Evolutionary conservation across 2,113 vertebrate genomes (phyloP).

Genomic region (Limanda limanda): DNA sequence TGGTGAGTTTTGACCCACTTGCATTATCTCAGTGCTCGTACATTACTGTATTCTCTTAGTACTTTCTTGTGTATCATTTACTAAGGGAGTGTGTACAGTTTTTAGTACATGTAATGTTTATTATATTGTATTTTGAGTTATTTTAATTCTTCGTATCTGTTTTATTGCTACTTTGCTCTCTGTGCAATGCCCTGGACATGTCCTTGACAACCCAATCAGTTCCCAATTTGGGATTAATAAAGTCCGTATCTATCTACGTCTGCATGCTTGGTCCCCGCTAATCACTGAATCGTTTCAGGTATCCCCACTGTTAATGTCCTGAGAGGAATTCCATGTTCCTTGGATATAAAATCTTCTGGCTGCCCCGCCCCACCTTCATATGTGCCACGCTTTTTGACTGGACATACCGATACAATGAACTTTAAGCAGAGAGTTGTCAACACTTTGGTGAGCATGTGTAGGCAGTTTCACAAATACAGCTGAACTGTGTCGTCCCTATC

Average conservation of each 20-base stretch:
- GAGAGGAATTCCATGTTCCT: slow-evolving; percentile 69
- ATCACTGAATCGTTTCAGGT: slow-evolving; percentile 30
- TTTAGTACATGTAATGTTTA: too few species aligned
- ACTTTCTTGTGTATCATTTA: too few species aligned
- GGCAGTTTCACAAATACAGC: neutral
- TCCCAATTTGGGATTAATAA: too few species aligned
- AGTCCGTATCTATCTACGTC: too few species aligned
- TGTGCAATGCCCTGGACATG: too few species aligned
- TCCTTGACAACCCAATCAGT: too few species aligned
- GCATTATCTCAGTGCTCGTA: neutral
- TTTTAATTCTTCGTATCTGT: too few species aligned
- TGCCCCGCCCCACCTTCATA: slow-evolving; percentile 82
- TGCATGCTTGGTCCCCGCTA: neutral
- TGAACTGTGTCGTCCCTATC: too few species aligned
- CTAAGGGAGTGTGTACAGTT: too few species aligned
- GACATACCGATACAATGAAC: slow-evolving; percentile 84
- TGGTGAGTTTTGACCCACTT: slow-evolving; percentile 43
- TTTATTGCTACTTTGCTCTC: too few species aligned
- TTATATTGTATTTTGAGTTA: too few species aligned
- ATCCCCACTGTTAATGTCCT: slow-evolving; percentile 76
- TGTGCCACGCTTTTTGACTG: slow-evolving; percentile 81
- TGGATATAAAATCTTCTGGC: slow-evolving; percentile 73
- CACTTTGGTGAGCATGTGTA: slow-evolving; percentile 58
- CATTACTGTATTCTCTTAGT: too few species aligned
- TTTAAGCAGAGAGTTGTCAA: slow-evolving; percentile 85